A percentile compares a stretch with the other conserved stretches of the same genome.
Evolutionary conservation across 2,113 vertebrate species (phyloP).

Genomic region (Phycodurus eques): DNA sequence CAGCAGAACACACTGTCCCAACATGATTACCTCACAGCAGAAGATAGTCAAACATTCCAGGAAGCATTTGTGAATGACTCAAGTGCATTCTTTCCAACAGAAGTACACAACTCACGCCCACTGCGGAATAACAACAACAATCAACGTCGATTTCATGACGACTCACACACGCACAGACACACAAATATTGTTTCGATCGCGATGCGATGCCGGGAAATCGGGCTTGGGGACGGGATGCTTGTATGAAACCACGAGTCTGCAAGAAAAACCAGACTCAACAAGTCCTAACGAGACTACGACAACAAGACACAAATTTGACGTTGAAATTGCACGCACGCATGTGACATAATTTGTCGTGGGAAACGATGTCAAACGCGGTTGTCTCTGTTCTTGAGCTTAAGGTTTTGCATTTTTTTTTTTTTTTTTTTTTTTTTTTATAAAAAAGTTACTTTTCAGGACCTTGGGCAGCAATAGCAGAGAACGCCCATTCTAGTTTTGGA

Average conservation of each 20-base stretch:
- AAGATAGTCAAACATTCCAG: not conserved
- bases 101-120: not conserved
- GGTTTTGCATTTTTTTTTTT: too few species aligned
- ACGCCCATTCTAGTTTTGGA: not conserved
- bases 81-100: not conserved
- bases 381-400: not conserved
- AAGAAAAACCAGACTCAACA: not conserved
- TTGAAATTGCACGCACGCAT: too few species aligned
- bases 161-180: conserved; percentile 34
- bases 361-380: not conserved
- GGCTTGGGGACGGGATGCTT: not conserved
- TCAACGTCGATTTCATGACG: not conserved
- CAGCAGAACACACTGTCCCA: too few species aligned
- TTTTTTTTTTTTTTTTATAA: too few species aligned
- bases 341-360: not conserved
- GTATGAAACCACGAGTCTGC: not conserved
- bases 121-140: not conserved
- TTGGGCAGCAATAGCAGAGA: not conserved
- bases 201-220: not conserved
- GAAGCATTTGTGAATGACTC: too few species aligned
- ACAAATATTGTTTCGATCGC: conserved; percentile 1
- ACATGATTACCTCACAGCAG: not conserved
- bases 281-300: too few species aligned
- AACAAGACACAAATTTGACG: not conserved
- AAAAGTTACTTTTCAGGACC: not conserved